Evolutionary conservation across 2,888 invertebrate genomes (phyloP).

Genomic region (Macrophya alboannulata): DNA sequence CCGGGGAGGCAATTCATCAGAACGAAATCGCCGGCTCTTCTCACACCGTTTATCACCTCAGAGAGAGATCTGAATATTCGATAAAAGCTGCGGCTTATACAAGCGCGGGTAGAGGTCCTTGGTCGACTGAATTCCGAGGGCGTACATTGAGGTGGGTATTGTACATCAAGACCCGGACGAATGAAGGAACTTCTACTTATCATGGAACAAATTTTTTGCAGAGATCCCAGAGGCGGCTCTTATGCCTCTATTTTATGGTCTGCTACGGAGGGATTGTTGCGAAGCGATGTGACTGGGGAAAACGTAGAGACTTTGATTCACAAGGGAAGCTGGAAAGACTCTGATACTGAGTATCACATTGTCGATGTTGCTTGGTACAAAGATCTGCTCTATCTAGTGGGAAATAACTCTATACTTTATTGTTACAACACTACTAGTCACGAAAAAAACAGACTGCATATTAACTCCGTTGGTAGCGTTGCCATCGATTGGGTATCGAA

Average conservation of each 20-base stretch:
- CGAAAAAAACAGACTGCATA: slow-evolving; percentile 83
- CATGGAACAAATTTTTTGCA: background rate
- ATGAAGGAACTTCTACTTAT: background rate
- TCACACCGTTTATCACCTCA: slow-evolving; percentile 86
- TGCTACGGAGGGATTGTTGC: slow-evolving; percentile 88
- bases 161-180: background rate
- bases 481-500: slow-evolving; percentile 96
- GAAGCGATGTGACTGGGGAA: slow-evolving; percentile 92
- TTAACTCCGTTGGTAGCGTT: slow-evolving; percentile 89
- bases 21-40: slow-evolving; percentile 83
- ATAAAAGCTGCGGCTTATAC: slow-evolving; percentile 92
- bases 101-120: slow-evolving; percentile 89
- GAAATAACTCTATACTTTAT: slow-evolving; percentile 87
- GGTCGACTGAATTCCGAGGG: slow-evolving; percentile 89
- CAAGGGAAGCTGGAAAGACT: slow-evolving; percentile 83
- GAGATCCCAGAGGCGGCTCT: slow-evolving; percentile 81
- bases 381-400: slow-evolving; percentile 88
- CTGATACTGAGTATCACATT: slow-evolving; percentile 81
- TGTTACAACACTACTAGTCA: slow-evolving; percentile 87
- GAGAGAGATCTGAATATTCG: slow-evolving; percentile 88
- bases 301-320: slow-evolving; percentile 87
- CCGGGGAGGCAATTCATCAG: slow-evolving; percentile 78
- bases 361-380: slow-evolving; percentile 90
- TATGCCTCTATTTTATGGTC: slow-evolving; percentile 89
- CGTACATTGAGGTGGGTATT: slow-evolving; percentile 83